These are phyloP conservation scores for Zapornia atra DNA, from an alignment of 2,113 vertebrate genomes.

Conservation along the genomic window DNA sequence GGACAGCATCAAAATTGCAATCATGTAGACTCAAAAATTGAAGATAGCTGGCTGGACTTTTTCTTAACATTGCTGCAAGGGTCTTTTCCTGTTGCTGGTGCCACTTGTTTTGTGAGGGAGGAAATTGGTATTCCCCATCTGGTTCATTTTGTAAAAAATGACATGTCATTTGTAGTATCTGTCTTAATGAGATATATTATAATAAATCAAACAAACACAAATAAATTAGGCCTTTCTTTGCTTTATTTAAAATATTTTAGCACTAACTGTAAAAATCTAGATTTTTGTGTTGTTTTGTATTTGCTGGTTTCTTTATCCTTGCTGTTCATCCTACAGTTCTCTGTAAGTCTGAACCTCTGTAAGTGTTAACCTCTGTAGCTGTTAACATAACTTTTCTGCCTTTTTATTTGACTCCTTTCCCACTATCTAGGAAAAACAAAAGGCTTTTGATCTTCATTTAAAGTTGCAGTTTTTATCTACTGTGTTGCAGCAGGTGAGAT, in stretches of 20 bases:
- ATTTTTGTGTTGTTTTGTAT: not conserved
- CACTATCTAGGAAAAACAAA: constrained; percentile 73
- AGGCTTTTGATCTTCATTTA: constrained; percentile 79
- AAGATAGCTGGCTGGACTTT: not conserved
- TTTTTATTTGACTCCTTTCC: constrained; percentile 66
- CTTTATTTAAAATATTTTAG: not conserved
- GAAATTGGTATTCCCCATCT: not conserved
- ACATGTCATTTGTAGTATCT: not conserved
- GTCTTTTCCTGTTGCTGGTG: not conserved
- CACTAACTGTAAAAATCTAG: not conserved
- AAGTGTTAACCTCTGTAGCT: constrained; percentile 17
- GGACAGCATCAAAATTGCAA: not conserved
- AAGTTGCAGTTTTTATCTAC: constrained; percentile 84
- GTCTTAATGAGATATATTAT: not conserved
- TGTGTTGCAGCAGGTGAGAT: constrained; percentile 85
- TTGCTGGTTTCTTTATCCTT: not conserved
- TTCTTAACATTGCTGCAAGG: not conserved
- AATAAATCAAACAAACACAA: not conserved
- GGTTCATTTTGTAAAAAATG: not conserved
- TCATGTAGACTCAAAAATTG: not conserved
- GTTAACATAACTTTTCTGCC: constrained; percentile 57
- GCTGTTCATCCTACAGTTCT: not conserved
- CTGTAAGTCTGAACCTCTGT: not conserved
- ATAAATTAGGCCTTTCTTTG: not conserved
- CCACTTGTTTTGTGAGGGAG: not conserved